phyloP scores from a whole-genome alignment of 2,888 invertebrate species.

The Apamea sordens region DNA sequence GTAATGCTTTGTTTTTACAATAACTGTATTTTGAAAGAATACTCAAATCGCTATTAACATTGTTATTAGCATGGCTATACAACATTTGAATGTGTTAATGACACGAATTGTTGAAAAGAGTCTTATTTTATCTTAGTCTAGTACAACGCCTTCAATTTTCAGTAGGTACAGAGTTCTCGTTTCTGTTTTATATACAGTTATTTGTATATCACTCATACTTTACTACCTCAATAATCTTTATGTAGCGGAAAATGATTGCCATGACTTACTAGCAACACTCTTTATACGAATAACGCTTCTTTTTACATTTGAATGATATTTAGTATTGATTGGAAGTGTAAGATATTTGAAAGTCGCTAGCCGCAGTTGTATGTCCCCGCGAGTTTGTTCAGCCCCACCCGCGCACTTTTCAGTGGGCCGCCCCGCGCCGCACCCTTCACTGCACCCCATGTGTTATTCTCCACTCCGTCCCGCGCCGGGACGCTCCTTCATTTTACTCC shows the following conservation, averaged over 20 bases:
- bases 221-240: neutral
- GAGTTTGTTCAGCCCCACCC: conserved; percentile 91
- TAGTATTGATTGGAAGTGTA: conserved; percentile 48
- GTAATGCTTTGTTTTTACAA: conserved; percentile 79
- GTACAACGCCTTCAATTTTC: conserved; percentile 2
- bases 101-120: conserved; percentile 19
- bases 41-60: conserved; percentile 58
- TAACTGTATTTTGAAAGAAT: conserved; percentile 73
- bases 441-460: conserved; percentile 86
- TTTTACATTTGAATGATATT: conserved; percentile 20
- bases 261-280: neutral
- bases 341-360: conserved; percentile 71
- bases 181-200: conserved; percentile 13
- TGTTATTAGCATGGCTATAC: conserved; percentile 48
- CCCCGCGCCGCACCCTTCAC: conserved; percentile 86
- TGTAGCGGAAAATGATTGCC: neutral
- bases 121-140: conserved; percentile 21
- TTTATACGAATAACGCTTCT: neutral
- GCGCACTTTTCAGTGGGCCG: conserved; percentile 90
- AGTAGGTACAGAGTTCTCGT: neutral
- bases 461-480: conserved; percentile 88
- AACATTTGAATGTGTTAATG: conserved; percentile 46
- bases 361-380: conserved; percentile 85
- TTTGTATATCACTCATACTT: neutral
- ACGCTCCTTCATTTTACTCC: conserved; percentile 90